A percentile compares a stretch with the other conserved stretches of the same genome.
Conservation (phyloP, 1,140 invertebrate species). For the Odontomachus brunneus region DNA sequence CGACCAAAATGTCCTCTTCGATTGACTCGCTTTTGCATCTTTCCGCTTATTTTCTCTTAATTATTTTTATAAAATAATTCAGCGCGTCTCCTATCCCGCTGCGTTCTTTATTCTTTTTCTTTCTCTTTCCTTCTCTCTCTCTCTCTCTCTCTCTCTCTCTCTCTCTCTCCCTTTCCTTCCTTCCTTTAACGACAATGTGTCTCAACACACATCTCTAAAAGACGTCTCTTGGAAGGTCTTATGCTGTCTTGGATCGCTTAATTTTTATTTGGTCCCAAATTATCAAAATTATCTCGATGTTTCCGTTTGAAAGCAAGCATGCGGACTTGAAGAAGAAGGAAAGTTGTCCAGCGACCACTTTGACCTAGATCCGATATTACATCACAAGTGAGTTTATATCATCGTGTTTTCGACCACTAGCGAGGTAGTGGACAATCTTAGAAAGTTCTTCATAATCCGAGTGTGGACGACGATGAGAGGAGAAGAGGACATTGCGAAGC, state of each 20-base stretch:
- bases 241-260: not conserved
- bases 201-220: not conserved
- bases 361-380: not conserved
- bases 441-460: not conserved
- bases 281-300: not conserved
- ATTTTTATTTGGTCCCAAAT: not conserved
- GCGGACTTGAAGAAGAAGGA: not conserved
- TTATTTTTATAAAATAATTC: constrained; percentile 41
- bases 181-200: not conserved
- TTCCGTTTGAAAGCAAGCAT: not conserved
- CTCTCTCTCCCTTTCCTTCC: too few relatives aligned
- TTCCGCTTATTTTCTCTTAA: not conserved
- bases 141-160: too few relatives aligned
- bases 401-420: not conserved
- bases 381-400: constrained; percentile 4
- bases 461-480: not conserved
- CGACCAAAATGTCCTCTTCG: constrained; percentile 9
- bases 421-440: constrained; percentile 7
- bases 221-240: too few relatives aligned
- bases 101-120: too few relatives aligned
- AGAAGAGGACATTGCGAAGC: not conserved
- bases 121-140: too few relatives aligned
- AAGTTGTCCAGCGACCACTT: not conserved
- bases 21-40: constrained; percentile 1
- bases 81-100: not conserved